Evolutionary conservation across 2,888 invertebrate genomes (phyloP), one percentile per base, ranked within the genome.

Genomic region (Microplitis manilae): DNA sequence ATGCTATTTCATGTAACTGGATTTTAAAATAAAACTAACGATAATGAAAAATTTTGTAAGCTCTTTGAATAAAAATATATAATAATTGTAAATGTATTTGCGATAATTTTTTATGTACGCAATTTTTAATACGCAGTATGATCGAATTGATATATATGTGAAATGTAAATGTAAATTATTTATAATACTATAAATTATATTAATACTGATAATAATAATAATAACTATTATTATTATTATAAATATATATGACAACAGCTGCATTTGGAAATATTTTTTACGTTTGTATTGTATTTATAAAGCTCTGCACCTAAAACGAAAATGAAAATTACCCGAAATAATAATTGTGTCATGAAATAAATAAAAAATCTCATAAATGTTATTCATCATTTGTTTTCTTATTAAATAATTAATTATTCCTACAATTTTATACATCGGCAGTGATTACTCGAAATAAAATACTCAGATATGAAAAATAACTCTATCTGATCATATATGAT

Each of bases 261-360:
- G 83, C 84, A 85, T 86, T 85, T 85, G 86, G 85, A 86, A 84
- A 86, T 86, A 87, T 87, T 87, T 87, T 87, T 67, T 72, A 87
- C 87, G 87, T 87, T 87, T 87, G 84, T 87, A 87, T 86, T 84
- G 87, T 87, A 85, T 87, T 87, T 87, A 85, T 87, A 87, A 50
- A 82, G 84, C 85, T 85, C 84, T 86, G 87, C 84, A 84, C 84
- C 86, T 84, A 65, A 20, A 17, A 8, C 17, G 1, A 8, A 65
- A 13, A 20, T 38, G 6, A 38, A 65, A 65, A 82, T 86, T 82
- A 85, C 85, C 81, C 83, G 83, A 85, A 83, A 84, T 85, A 85
- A 86, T 85, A 85, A 87, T 82, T 87, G 87, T 87, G 87, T 87
- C 87, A 87, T 85, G 6, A 82, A 86, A 86, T 30, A 30, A 30